phyloP scores from a whole-genome alignment of 2,888 invertebrate species.

The Hypomecis atomaria region DNA sequence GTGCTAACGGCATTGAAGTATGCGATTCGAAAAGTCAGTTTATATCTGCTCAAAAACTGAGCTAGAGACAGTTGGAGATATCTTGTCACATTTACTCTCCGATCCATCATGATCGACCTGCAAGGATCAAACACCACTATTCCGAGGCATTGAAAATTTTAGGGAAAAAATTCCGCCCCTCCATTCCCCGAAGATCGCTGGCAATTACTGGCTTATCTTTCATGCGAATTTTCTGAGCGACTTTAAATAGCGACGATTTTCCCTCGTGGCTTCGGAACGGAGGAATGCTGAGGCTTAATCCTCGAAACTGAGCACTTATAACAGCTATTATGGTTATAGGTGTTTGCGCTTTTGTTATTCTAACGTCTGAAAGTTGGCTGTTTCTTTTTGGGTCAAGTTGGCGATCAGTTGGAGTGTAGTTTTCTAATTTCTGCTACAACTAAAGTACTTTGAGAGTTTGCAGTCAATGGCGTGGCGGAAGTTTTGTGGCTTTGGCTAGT shows the following conservation, averaged over 20 bases:
- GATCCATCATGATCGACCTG: neutral
- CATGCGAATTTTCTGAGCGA: slow-evolving; percentile 75
- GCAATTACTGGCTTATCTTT: slow-evolving; percentile 75
- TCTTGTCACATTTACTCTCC: slow-evolving; percentile 22
- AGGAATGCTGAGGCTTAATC: slow-evolving; percentile 60
- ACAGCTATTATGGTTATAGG: slow-evolving; percentile 58
- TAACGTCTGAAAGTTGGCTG: slow-evolving; percentile 43
- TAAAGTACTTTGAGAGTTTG: neutral
- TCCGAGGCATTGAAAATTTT: slow-evolving; percentile 58
- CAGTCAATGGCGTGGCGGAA: too few relatives aligned
- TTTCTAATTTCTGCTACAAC: neutral
- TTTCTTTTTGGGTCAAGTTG: slow-evolving; percentile 37
- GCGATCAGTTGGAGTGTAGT: slow-evolving; percentile 18
- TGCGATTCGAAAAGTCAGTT: too few relatives aligned
- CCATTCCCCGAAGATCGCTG: slow-evolving; percentile 65
- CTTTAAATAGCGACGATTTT: slow-evolving; percentile 77
- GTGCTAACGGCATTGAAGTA: too few relatives aligned
- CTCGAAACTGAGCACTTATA: slow-evolving; percentile 58
- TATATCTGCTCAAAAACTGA: too few relatives aligned
- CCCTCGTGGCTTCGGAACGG: slow-evolving; percentile 61
- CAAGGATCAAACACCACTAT: slow-evolving; percentile 50
- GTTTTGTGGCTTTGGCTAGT: too few relatives aligned
- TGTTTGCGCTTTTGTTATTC: slow-evolving; percentile 52
- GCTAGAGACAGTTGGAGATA: neutral
- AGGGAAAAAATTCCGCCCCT: slow-evolving; percentile 50